Conservation (phyloP, 2,113 vertebrate genomes). For the Takifugu flavidus region DNA sequence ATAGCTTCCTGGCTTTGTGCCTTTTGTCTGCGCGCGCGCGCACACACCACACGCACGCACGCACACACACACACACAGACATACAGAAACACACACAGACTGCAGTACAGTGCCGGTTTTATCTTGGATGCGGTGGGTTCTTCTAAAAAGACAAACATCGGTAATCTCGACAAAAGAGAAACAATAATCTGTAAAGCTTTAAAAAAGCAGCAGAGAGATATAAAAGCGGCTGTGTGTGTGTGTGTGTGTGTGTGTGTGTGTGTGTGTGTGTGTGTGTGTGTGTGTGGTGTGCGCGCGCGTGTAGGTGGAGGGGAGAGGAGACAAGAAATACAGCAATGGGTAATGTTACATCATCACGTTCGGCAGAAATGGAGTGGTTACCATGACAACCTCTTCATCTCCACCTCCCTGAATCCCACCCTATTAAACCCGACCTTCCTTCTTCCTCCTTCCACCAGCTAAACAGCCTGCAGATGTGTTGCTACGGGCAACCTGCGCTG, state of each 20-base stretch:
- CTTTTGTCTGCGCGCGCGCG: conserved; percentile 1
- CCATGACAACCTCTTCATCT: conserved; percentile 55
- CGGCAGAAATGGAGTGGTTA: conserved; percentile 52
- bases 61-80: conserved; percentile 2
- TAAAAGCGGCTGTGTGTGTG: conserved; percentile 11
- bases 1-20: background rate
- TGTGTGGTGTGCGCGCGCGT: background rate
- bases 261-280: conserved; percentile 10
- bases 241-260: conserved; percentile 7
- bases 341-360: conserved; percentile 48
- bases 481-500: no score
- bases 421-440: conserved; percentile 2
- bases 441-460: no score
- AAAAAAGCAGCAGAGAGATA: conserved; percentile 1
- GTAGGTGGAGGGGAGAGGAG: conserved; percentile 10
- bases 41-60: background rate
- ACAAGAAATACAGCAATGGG: conserved; percentile 14
- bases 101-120: conserved; percentile 6
- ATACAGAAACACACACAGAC: background rate
- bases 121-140: conserved; percentile 23
- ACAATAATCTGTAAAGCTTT: background rate
- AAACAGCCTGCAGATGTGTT: conserved; percentile 36
- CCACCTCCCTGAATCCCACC: background rate
- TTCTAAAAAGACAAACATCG: conserved; percentile 23
- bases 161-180: conserved; percentile 1